These are phyloP conservation scores for Iselma pallidipennis DNA, from an alignment of 2,888 invertebrate species.

Conservation along the genomic window DNA sequence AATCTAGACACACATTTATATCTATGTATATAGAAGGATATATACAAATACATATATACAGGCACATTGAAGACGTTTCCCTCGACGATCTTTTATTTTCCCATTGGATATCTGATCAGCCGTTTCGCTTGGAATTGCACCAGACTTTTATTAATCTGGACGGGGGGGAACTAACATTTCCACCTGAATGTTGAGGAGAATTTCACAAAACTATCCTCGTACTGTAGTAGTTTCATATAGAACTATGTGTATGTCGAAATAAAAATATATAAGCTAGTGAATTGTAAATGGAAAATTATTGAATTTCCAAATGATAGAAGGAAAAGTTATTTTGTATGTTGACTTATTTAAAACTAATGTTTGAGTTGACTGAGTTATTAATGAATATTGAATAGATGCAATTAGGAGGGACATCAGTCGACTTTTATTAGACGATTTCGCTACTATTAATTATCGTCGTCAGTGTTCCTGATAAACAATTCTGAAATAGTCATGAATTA, in stretches of 20 bases:
- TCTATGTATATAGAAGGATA: neutral
- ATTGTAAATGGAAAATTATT: neutral
- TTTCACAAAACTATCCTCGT: neutral
- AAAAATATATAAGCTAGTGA: neutral
- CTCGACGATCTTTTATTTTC: neutral
- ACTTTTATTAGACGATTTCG: slow-evolving; percentile 24
- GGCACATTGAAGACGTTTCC: neutral
- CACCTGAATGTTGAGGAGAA: neutral
- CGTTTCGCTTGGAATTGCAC: neutral
- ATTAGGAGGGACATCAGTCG: slow-evolving; percentile 21
- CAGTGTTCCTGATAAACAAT: slow-evolving; percentile 13
- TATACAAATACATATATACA: neutral
- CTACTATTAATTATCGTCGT: slow-evolving; percentile 22
- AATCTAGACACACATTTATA: too few relatives aligned
- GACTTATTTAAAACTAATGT: slow-evolving; percentile 20
- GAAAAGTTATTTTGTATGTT: neutral
- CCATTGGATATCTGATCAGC: neutral
- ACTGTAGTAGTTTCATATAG: neutral
- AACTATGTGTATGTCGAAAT: neutral
- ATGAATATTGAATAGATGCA: slow-evolving; percentile 26
- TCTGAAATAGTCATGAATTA: slow-evolving; percentile 11
- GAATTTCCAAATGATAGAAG: neutral
- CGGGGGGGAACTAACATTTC: neutral
- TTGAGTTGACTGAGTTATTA: slow-evolving; percentile 18
- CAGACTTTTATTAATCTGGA: neutral